Conservation (phyloP, 2,113 vertebrate genomes). For the Sapayoa aenigma region DNA sequence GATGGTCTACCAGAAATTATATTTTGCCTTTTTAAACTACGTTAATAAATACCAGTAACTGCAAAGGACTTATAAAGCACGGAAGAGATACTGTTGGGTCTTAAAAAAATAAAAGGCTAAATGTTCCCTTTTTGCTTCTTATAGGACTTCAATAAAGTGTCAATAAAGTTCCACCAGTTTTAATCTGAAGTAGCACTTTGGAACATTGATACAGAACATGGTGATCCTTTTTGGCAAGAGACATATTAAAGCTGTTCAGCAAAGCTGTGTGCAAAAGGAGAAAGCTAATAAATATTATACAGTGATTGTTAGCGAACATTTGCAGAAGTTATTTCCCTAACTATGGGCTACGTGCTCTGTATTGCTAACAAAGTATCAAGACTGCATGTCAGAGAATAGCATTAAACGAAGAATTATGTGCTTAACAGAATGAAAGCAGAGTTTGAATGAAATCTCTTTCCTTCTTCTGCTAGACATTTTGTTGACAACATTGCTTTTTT, state of each 20-base stretch:
- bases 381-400: background rate
- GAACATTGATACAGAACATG: background rate
- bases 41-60: background rate
- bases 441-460: background rate
- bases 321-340: background rate
- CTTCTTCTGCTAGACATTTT: background rate
- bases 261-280: background rate
- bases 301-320: background rate
- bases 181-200: slow-evolving; percentile 39
- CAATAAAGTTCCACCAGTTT: slow-evolving; percentile 1
- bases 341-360: background rate
- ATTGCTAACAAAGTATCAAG: background rate
- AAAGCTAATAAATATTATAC: slow-evolving; percentile 16
- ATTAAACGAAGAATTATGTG: background rate
- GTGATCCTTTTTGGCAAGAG: slow-evolving; percentile 55
- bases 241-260: slow-evolving; percentile 49
- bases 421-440: background rate
- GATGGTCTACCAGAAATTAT: background rate
- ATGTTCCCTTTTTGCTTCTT: slow-evolving; percentile 21
- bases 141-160: background rate
- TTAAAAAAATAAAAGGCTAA: slow-evolving; percentile 29
- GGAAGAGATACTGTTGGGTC: background rate
- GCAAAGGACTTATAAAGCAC: background rate
- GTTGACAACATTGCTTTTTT: background rate
- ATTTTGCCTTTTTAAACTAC: background rate